Conservation (phyloP, 2,888 invertebrate species). For the Globia sparganii region DNA sequence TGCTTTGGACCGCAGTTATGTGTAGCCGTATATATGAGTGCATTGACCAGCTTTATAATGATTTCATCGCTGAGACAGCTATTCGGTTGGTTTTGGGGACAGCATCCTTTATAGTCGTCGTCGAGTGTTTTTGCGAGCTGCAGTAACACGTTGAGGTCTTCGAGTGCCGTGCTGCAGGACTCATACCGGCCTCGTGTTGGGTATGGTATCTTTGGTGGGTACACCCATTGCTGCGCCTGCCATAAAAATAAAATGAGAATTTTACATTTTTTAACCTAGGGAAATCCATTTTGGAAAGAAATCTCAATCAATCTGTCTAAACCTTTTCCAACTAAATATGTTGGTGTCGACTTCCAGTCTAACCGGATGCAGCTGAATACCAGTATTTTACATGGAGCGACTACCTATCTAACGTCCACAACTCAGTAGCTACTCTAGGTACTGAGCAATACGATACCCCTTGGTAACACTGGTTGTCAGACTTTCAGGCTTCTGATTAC, state of each 20-base stretch:
- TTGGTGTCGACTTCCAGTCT: background rate
- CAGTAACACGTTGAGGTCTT: conserved; percentile 69
- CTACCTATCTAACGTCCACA: background rate
- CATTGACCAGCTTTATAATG: conserved; percentile 81
- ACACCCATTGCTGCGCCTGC: conserved; percentile 68
- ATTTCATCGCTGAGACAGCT: conserved; percentile 76
- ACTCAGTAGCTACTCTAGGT: too few relatives aligned
- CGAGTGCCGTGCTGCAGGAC: conserved; percentile 67
- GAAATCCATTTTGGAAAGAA: background rate
- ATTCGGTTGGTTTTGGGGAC: conserved; percentile 33
- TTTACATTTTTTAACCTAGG: background rate
- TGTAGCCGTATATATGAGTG: conserved; percentile 78
- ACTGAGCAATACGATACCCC: background rate
- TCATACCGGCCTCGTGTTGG: conserved; percentile 53
- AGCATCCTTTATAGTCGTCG: conserved; percentile 51
- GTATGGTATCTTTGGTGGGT: conserved; percentile 29
- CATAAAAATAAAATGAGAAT: conserved; percentile 16
- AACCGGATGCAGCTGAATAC: too few relatives aligned
- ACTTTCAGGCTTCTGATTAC: background rate
- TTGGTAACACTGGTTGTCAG: background rate
- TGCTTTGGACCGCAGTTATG: conserved; percentile 63
- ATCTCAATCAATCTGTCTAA: background rate
- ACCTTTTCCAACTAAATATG: background rate
- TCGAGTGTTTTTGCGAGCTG: conserved; percentile 64
- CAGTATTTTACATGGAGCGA: background rate